Base-by-base conservation (phyloP, 2,113 vertebrate genomes). In the Morone chrysops region DNA sequence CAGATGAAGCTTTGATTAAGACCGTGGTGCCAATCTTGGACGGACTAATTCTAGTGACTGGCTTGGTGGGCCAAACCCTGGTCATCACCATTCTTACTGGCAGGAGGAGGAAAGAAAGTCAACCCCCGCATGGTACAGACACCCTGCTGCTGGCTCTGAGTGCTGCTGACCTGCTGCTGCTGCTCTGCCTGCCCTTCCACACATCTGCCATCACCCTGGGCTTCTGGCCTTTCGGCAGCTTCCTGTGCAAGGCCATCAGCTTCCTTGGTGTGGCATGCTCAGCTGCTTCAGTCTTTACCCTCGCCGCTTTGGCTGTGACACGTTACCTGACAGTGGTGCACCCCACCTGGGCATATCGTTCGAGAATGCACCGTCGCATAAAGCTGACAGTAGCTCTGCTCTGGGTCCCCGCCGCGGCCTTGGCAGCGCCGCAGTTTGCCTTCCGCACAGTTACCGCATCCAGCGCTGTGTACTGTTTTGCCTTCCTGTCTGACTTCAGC, bases 321-420 rank as follows among this genome's bases (percentile, higher is more conserved):
- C 95, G 96, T 5, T 96, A 95, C 91, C 85, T 96, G 47, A 94
- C 91, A 0, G 94, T 96, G 56, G 95, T 95, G 2, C 94, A 95
- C 17, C 93, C 95, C 4, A 76, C 89, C 62, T 95, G 94, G 91
- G 84, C 83, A 0, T 95, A 90, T 78, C 95, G 92, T 6, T 89
- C 75, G 1, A 85, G 84, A 40, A 89, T 86, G 86, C 80, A 89
- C 36, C 45, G 85, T 4, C 82, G 76, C 62, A 63, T 94, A 50
- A 90, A 87, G 56, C 57, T 92, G 63, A 81, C 65, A 0, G 93
- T 90, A 0, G 84, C 72, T 17, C 85, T 93, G 16, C 93, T 95
- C 47, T 96, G 95, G 96, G 61, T 91, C 5, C 93, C 92, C 0
- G 94, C 95, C 12, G 47, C 78, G 0, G 93, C 84, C 12, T 75